Evolutionary conservation across 2,888 invertebrate genomes (phyloP).

Genomic region (Parapristionchus giblindavisi): DNA sequence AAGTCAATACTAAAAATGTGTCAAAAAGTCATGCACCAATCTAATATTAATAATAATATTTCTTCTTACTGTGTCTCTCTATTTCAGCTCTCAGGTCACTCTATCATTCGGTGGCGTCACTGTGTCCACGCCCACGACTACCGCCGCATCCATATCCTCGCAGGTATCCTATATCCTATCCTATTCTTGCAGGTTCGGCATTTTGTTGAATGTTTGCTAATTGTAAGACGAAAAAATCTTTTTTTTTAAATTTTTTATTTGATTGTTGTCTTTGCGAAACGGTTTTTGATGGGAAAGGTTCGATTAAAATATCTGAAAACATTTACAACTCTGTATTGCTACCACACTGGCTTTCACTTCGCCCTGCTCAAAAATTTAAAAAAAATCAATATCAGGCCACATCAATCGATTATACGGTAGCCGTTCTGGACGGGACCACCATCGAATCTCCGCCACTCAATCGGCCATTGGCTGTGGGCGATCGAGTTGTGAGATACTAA

Average conservation of each 20-base stretch:
- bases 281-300: no score
- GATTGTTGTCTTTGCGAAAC: no score
- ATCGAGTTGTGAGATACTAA: constrained; percentile 58
- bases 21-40: no score
- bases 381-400: background rate
- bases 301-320: background rate
- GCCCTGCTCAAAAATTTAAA: background rate
- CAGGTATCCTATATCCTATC: background rate
- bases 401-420: constrained; percentile 46
- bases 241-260: no score
- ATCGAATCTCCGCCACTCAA: constrained; percentile 53
- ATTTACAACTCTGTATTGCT: background rate
- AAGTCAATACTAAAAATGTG: background rate
- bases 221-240: background rate
- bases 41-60: background rate
- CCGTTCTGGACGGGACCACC: constrained; percentile 62
- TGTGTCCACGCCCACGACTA: constrained; percentile 57
- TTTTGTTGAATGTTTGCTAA: background rate
- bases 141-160: constrained; percentile 40
- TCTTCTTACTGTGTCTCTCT: background rate
- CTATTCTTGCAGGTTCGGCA: background rate
- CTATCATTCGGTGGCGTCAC: constrained; percentile 68
- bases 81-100: constrained; percentile 58
- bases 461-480: constrained; percentile 66
- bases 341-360: no score